These are phyloP conservation scores for Axea sp. DNA, from an alignment of 2,888 invertebrate genomes.

Conservation along the genomic window DNA sequence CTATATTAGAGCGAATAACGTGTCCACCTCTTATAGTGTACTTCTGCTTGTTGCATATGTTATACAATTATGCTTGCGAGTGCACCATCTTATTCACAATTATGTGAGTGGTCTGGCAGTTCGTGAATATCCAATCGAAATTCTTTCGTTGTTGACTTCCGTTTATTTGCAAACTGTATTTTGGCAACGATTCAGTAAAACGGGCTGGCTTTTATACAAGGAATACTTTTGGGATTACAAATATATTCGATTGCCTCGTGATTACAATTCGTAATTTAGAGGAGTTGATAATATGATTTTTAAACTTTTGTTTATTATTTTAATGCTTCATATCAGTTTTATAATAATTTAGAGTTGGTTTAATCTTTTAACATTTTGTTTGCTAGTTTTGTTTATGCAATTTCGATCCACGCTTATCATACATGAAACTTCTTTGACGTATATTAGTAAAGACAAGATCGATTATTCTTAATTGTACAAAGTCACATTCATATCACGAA, in stretches of 20 bases:
- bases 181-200: slow-evolving; percentile 25
- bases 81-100: slow-evolving; percentile 35
- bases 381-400: slow-evolving; percentile 22
- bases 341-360: too few species aligned
- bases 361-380: slow-evolving; percentile 6
- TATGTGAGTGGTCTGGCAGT: neutral
- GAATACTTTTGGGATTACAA: neutral
- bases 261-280: neutral
- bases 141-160: slow-evolving; percentile 25
- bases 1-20: slow-evolving; percentile 33
- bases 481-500: slow-evolving; percentile 2
- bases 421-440: slow-evolving; percentile 20
- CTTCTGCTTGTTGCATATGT: slow-evolving; percentile 40
- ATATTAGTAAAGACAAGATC: slow-evolving; percentile 27
- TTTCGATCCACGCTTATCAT: slow-evolving; percentile 14
- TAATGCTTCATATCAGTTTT: too few species aligned
- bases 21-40: slow-evolving; percentile 34
- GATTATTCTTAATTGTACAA: slow-evolving; percentile 17
- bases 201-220: slow-evolving; percentile 4
- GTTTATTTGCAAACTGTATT: slow-evolving; percentile 11
- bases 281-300: too few species aligned
- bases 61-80: slow-evolving; percentile 38
- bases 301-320: too few species aligned
- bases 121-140: slow-evolving; percentile 1
- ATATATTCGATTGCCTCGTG: neutral